Conservation (phyloP, 2,797 vertebrate species). For the Centropyge bicolor region DNA sequence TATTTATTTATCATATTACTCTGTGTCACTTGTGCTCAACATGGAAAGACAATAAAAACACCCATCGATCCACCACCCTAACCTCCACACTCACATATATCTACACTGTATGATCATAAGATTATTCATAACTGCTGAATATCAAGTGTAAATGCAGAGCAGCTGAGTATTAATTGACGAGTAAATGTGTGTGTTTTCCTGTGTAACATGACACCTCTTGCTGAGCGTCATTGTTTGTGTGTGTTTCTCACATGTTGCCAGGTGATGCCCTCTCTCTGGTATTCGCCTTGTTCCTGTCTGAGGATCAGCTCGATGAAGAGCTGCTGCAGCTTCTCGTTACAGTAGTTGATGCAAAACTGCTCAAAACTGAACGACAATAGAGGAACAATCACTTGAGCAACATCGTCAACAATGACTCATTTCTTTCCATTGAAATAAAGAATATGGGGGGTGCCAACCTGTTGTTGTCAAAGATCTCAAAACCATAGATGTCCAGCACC, state of each 20-base stretch:
- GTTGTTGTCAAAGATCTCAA: slow-evolving; percentile 95
- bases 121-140: background rate
- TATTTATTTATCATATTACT: background rate
- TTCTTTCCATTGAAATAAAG: background rate
- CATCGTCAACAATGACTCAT: background rate
- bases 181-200: background rate
- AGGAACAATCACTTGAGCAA: slow-evolving; percentile 35
- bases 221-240: background rate
- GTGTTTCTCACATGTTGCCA: slow-evolving; percentile 89
- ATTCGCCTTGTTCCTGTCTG: slow-evolving; percentile 92
- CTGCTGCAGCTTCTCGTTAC: slow-evolving; percentile 98
- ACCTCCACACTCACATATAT: background rate
- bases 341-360: slow-evolving; percentile 99
- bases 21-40: background rate
- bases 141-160: background rate
- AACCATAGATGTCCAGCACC: slow-evolving; percentile 95
- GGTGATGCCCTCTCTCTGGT: slow-evolving; percentile 91
- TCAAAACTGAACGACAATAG: slow-evolving; percentile 86
- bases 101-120: background rate
- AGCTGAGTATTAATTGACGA: background rate
- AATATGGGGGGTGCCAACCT: slow-evolving; percentile 67
- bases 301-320: slow-evolving; percentile 98
- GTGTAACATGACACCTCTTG: background rate
- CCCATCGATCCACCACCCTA: background rate
- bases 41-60: background rate